phyloP scores from a whole-genome alignment of 2,113 vertebrate genomes.

The Hydrochoerus hydrochaeris region DNA sequence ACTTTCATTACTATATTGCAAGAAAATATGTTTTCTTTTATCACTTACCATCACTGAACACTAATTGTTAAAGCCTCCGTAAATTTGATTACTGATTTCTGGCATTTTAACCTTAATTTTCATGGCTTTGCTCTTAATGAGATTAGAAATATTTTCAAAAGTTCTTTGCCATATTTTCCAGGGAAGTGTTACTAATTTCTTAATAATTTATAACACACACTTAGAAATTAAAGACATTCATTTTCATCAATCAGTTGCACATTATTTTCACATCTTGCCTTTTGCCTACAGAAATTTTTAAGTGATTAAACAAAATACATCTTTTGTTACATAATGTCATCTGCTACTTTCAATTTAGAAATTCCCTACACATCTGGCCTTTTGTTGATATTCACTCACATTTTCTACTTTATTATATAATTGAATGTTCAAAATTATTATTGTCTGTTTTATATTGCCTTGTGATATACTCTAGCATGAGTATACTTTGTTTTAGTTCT shows the following conservation, averaged over 20 bases:
- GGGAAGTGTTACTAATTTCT: background rate
- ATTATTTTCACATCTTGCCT: background rate
- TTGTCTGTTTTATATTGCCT: background rate
- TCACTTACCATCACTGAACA: background rate
- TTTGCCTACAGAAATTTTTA: background rate
- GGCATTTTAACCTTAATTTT: background rate
- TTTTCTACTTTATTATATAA: background rate
- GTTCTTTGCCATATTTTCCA: constrained; percentile 22
- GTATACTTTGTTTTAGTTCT: background rate
- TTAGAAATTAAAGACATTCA: constrained; percentile 32
- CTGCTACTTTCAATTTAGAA: background rate
- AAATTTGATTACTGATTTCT: background rate
- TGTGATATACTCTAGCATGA: background rate
- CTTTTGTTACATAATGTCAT: background rate
- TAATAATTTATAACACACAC: background rate
- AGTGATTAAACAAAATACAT: background rate
- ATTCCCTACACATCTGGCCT: background rate
- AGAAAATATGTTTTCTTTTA: background rate
- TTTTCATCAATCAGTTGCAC: background rate
- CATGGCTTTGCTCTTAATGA: background rate
- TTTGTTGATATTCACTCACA: background rate
- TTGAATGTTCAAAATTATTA: background rate
- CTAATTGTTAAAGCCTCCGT: background rate
- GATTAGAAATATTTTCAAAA: background rate
- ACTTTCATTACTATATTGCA: background rate